Evolutionary conservation across 2,113 vertebrate species (phyloP).

Genomic region (Marcusenius ussheri): DNA sequence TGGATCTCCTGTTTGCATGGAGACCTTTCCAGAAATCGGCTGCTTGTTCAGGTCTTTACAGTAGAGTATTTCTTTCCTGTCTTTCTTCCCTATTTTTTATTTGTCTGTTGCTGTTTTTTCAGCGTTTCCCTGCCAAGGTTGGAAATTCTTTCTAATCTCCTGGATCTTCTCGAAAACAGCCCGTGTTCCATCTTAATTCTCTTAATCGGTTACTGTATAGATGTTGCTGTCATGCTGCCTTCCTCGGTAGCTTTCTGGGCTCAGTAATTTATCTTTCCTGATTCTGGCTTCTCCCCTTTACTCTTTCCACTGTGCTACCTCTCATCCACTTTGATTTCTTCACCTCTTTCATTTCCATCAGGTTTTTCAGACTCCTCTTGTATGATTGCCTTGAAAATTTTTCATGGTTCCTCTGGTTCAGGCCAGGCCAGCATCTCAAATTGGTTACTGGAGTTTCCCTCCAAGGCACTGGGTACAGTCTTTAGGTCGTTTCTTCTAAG

Average conservation of each 20-base stretch:
- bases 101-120: background rate
- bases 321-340: background rate
- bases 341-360: background rate
- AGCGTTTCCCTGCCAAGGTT: background rate
- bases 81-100: background rate
- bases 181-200: background rate
- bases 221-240: background rate
- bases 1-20: background rate
- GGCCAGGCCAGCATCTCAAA: background rate
- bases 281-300: background rate
- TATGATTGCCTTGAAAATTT: background rate
- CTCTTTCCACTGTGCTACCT: background rate
- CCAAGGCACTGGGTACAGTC: background rate
- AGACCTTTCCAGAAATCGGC: background rate
- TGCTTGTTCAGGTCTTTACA: background rate
- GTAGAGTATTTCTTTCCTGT: background rate
- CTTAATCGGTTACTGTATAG: background rate
- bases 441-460: background rate
- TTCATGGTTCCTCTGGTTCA: background rate
- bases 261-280: background rate
- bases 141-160: background rate
- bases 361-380: background rate
- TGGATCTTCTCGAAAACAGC: background rate
- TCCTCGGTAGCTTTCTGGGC: background rate
- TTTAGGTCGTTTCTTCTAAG: background rate